Percentiles rank a stretch among this genome's conserved stretches.
These are phyloP conservation scores for Margaritifera margaritifera DNA, from an alignment of 2,888 invertebrate genomes.

Conservation along the genomic window DNA sequence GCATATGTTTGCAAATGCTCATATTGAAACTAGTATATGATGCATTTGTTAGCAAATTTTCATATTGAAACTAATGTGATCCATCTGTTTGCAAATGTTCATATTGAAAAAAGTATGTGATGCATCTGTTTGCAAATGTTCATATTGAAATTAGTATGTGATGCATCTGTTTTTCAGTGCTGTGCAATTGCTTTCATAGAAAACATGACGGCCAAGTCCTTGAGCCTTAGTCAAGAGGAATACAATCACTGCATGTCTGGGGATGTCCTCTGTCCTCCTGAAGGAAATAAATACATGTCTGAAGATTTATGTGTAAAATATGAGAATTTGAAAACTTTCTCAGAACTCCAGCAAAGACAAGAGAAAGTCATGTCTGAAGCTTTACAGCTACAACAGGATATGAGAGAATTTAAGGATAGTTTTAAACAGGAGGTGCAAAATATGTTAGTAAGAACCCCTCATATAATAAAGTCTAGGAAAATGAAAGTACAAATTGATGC, in stretches of 20 bases:
- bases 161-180: conserved; percentile 80
- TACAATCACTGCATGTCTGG: conserved; percentile 96
- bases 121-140: neutral
- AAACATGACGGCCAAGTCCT: conserved; percentile 92
- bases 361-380: conserved; percentile 80
- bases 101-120: too few species aligned
- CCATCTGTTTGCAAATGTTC: neutral
- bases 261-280: conserved; percentile 87
- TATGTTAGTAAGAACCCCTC: conserved; percentile 83
- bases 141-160: neutral
- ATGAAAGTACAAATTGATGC: conserved; percentile 79
- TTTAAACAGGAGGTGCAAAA: conserved; percentile 83
- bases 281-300: conserved; percentile 78
- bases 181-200: conserved; percentile 99
- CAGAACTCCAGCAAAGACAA: conserved; percentile 81
- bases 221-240: conserved; percentile 92
- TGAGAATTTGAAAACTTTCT: conserved; percentile 83
- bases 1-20: too few species aligned
- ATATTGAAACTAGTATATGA: too few species aligned
- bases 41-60: too few species aligned
- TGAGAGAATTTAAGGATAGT: conserved; percentile 84
- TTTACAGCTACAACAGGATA: conserved; percentile 79
- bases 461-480: conserved; percentile 65
- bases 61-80: too few species aligned
- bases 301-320: conserved; percentile 86